These are phyloP conservation scores for Saturnia japonica DNA, from an alignment of 2,888 invertebrate species.

Conservation along the genomic window DNA sequence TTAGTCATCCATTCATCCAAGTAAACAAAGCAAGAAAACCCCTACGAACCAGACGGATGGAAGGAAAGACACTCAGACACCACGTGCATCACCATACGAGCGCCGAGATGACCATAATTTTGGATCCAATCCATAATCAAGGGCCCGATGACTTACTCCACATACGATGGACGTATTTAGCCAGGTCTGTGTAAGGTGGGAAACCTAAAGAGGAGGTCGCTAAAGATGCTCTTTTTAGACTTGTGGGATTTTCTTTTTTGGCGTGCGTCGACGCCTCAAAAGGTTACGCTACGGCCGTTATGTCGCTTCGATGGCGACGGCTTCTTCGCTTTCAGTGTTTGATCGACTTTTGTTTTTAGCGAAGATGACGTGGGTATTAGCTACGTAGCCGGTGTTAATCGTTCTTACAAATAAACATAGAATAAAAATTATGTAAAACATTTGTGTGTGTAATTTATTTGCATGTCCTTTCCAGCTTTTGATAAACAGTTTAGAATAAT, in stretches of 20 bases:
- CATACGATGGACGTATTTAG: constrained; percentile 59
- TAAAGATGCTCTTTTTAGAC: constrained; percentile 62
- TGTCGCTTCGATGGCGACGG: neutral
- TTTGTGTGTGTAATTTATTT: constrained; percentile 2
- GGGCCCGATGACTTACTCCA: constrained; percentile 57
- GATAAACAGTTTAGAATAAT: neutral
- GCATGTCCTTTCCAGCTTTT: neutral
- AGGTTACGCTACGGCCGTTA: constrained; percentile 4
- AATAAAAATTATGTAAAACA: neutral
- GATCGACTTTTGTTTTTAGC: constrained; percentile 11
- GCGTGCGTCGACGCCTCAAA: constrained; percentile 27
- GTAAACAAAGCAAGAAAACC: constrained; percentile 8
- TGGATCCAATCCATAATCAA: constrained; percentile 70
- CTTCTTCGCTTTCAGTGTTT: constrained; percentile 11
- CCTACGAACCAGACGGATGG: constrained; percentile 5
- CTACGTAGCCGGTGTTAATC: neutral
- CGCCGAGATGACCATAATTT: constrained; percentile 64
- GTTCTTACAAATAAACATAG: constrained; percentile 4
- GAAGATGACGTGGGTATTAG: neutral
- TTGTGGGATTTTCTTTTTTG: constrained; percentile 62
- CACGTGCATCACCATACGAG: constrained; percentile 52
- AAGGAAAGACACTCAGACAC: constrained; percentile 3
- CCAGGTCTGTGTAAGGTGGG: constrained; percentile 54
- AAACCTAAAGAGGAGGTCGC: constrained; percentile 55
- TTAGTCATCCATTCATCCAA: constrained; percentile 11